These are phyloP conservation scores for Stichopus horrens DNA, from an alignment of 53 echinoderm and acorn worm species.

Conservation along the genomic window DNA sequence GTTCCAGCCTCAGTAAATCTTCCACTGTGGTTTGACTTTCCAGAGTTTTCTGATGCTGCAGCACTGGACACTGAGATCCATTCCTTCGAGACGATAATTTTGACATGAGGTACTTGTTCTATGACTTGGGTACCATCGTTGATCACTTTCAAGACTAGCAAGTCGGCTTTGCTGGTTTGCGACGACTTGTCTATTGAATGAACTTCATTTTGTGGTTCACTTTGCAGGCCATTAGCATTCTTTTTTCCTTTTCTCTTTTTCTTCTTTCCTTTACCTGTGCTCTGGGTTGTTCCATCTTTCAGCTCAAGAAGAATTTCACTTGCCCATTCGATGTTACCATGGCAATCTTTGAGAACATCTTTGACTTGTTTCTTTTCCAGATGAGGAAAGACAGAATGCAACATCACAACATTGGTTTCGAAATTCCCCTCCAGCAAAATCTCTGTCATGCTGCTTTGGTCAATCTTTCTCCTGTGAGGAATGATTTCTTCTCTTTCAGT, in stretches of 20 bases:
- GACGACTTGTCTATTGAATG: background rate
- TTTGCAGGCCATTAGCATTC: background rate
- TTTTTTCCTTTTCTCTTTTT: background rate
- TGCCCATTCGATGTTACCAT: constrained; percentile 20
- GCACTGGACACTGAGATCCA: background rate
- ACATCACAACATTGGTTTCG: constrained; percentile 29
- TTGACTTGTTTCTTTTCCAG: constrained; percentile 1
- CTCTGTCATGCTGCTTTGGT: constrained; percentile 90
- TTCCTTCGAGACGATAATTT: background rate
- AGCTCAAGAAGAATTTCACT: constrained; percentile 18
- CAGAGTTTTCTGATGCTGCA: background rate
- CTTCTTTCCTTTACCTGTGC: background rate
- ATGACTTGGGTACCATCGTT: background rate
- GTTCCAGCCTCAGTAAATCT: background rate
- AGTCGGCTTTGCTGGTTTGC: constrained; percentile 24
- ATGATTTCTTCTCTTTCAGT: background rate
- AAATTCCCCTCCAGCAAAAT: background rate
- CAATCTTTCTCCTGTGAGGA: constrained; percentile 58
- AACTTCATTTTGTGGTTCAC: background rate
- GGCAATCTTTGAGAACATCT: constrained; percentile 2
- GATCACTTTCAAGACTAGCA: constrained; percentile 6
- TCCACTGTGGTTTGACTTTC: background rate
- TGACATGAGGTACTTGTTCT: constrained; percentile 8
- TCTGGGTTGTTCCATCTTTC: background rate
- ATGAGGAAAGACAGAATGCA: constrained; percentile 48